Evolutionary conservation across 2,797 vertebrate species (phyloP).

Genomic region (Tokudaia tokunoshimensis): DNA sequence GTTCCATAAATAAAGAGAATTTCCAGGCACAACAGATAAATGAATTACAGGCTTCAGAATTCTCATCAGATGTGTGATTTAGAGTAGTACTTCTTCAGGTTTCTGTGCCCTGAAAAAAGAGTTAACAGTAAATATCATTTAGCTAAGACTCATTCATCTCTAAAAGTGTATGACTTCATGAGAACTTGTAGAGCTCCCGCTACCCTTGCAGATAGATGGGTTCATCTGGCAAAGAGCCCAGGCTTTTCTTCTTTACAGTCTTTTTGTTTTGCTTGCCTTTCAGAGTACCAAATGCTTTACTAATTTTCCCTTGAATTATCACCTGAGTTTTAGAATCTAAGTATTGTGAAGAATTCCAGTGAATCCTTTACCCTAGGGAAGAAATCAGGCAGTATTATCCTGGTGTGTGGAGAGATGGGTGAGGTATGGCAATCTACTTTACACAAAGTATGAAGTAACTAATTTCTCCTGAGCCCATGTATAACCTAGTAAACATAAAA

Average conservation of each 20-base stretch:
- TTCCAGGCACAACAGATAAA: not conserved
- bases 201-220: not conserved
- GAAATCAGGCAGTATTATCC: too few species aligned
- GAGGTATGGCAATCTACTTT: not conserved
- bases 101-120: not conserved
- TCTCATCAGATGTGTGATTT: not conserved
- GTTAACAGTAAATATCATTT: not conserved
- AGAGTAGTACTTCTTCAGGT: not conserved
- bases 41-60: not conserved
- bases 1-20: constrained; percentile 17
- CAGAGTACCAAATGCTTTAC: not conserved
- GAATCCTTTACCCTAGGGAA: not conserved
- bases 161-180: not conserved
- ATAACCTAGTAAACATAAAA: not conserved
- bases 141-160: not conserved
- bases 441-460: not conserved
- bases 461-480: not conserved
- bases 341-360: not conserved
- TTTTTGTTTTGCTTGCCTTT: constrained; percentile 49
- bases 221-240: not conserved
- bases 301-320: not conserved
- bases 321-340: not conserved
- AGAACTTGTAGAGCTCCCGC: not conserved
- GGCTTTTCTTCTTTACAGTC: not conserved
- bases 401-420: not conserved